These are phyloP conservation scores for Dendropsophus ebraccatus DNA, from an alignment of 2,113 vertebrate species.

Conservation along the genomic window DNA sequence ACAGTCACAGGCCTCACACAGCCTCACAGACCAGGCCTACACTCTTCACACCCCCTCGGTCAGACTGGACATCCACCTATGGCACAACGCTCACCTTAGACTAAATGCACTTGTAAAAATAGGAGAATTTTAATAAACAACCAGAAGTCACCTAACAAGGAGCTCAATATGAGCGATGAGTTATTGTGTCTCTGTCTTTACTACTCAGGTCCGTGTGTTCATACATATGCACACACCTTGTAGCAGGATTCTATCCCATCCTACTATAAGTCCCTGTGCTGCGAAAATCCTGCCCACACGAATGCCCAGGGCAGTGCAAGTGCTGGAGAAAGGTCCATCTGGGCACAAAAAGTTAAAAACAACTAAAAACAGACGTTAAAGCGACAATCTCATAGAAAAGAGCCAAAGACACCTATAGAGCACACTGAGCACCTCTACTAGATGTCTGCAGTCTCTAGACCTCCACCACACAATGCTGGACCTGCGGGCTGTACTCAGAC, in stretches of 20 bases:
- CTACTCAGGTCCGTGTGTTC: not conserved
- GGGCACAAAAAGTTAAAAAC: not conserved
- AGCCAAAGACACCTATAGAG: not conserved
- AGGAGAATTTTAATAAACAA: conserved; percentile 45
- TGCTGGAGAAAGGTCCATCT: not conserved
- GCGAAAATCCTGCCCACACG: not conserved
- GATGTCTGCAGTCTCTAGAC: not conserved
- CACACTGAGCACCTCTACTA: not conserved
- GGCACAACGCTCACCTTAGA: no score
- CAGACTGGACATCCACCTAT: no score
- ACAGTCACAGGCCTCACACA: no score
- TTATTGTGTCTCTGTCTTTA: not conserved
- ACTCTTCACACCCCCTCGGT: not conserved
- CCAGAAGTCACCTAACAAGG: not conserved
- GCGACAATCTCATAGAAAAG: not conserved
- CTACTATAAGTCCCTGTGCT: not conserved
- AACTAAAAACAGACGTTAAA: not conserved
- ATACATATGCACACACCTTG: not conserved
- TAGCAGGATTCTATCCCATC: not conserved
- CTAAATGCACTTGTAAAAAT: not conserved
- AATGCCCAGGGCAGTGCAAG: not conserved
- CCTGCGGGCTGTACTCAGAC: conserved; percentile 16
- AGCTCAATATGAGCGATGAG: conserved; percentile 53
- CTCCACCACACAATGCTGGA: conserved; percentile 18
- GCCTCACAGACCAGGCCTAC: no score